Evolutionary conservation across 2,888 invertebrate species (phyloP).

Genomic region (Copidosoma aretas): DNA sequence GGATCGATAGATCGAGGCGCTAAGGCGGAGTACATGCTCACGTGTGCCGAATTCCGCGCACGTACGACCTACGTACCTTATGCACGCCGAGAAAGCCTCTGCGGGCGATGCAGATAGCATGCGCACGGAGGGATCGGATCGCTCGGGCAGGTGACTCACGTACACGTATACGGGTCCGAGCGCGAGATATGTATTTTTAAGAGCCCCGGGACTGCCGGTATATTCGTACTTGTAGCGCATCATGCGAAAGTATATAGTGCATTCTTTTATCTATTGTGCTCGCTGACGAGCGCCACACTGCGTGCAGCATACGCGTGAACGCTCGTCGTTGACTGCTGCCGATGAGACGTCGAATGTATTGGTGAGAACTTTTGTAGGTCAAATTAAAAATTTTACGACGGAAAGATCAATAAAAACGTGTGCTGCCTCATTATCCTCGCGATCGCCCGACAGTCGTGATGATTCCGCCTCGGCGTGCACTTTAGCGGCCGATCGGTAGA

Average conservation of each 20-base stretch:
- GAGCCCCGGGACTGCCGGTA: conserved; percentile 4
- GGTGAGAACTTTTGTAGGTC: too few relatives aligned
- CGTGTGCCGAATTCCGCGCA: conserved; percentile 47
- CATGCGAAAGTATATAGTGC: too few relatives aligned
- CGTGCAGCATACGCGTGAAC: too few relatives aligned
- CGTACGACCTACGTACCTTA: conserved; percentile 42
- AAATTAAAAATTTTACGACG: background rate
- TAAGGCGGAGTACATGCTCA: background rate
- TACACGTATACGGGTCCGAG: conserved; percentile 19
- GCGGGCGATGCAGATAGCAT: background rate
- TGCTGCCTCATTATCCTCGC: conserved; percentile 11
- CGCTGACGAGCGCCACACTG: too few relatives aligned
- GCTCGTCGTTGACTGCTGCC: too few relatives aligned
- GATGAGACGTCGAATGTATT: too few relatives aligned
- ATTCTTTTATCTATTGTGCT: background rate
- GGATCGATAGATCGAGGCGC: conserved; percentile 47
- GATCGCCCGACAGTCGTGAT: conserved; percentile 22
- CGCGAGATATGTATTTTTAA: conserved; percentile 38
- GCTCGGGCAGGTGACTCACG: conserved; percentile 36
- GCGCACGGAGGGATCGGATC: conserved; percentile 15
- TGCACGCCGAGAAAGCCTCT: conserved; percentile 8
- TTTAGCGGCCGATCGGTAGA: conserved; percentile 32
- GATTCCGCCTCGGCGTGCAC: conserved; percentile 21
- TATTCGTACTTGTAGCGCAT: too few relatives aligned
- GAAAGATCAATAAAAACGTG: background rate